phyloP scores from a whole-genome alignment of 2,888 invertebrate species.

The Macaria notata region DNA sequence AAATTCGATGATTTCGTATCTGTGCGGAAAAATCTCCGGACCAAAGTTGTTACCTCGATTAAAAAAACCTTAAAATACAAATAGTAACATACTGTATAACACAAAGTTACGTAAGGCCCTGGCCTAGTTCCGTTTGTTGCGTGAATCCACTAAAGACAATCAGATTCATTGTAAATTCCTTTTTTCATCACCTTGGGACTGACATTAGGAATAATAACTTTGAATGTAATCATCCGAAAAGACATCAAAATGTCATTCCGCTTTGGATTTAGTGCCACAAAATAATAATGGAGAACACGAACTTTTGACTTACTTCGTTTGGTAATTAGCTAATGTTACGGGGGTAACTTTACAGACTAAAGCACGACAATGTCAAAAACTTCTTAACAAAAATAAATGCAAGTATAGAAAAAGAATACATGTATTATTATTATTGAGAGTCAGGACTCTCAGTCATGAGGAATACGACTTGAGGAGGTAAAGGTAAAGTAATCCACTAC shows the following conservation, averaged over 20 bases:
- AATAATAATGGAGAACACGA: conserved; percentile 9
- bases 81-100: conserved; percentile 34
- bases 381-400: no score
- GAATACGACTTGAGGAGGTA: no score
- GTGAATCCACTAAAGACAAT: conserved; percentile 48
- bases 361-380: no score
- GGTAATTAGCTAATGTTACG: neutral
- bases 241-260: conserved; percentile 12
- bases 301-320: conserved; percentile 2
- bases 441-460: no score
- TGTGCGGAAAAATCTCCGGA: no score
- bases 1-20: no score
- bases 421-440: no score
- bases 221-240: conserved; percentile 15
- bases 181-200: conserved; percentile 41
- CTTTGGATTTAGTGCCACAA: conserved; percentile 12
- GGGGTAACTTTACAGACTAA: no score
- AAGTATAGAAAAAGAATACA: no score
- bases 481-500: no score
- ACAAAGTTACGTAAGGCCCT: conserved; percentile 42
- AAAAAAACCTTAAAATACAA: no score
- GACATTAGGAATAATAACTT: conserved; percentile 25
- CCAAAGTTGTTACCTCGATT: neutral
- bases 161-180: conserved; percentile 42
- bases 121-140: conserved; percentile 53